Conservation (phyloP, 2,888 invertebrate genomes). For the Sphecodes monilicornis region DNA sequence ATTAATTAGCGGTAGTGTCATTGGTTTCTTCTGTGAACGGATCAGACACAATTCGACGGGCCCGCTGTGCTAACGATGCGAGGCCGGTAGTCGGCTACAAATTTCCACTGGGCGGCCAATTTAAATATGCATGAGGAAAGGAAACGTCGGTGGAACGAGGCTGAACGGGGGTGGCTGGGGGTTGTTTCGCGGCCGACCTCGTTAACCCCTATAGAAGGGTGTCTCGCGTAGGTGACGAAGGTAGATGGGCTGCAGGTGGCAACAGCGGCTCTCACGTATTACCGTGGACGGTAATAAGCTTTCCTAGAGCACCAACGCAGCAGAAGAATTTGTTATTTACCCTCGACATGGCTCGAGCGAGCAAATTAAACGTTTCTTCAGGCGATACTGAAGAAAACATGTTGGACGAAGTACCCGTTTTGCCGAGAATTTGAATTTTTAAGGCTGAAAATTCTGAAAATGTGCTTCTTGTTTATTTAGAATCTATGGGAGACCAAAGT, state of each 20-base stretch:
- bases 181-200: constrained; percentile 74
- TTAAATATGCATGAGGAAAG: constrained; percentile 76
- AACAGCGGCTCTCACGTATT: constrained; percentile 57
- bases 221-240: constrained; percentile 52
- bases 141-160: constrained; percentile 24
- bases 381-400: neutral
- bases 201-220: constrained; percentile 69
- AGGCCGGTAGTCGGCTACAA: constrained; percentile 54
- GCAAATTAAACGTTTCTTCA: constrained; percentile 16
- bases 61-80: constrained; percentile 34
- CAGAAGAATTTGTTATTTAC: constrained; percentile 12
- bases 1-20: neutral
- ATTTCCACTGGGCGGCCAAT: constrained; percentile 73
- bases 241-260: constrained; percentile 51
- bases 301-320: constrained; percentile 49
- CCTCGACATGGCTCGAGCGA: neutral
- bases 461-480: no score
- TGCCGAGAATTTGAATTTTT: neutral
- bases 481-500: no score
- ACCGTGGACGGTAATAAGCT: constrained; percentile 67
- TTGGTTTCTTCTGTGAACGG: neutral
- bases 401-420: neutral
- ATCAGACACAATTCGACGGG: constrained; percentile 22
- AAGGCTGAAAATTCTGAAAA: neutral
- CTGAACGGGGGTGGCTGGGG: constrained; percentile 55